A percentile compares a stretch with the other conserved stretches of the same genome.
These are phyloP conservation scores for Dendropsophus ebraccatus DNA, from an alignment of 2,113 vertebrate species.

Conservation along the genomic window DNA sequence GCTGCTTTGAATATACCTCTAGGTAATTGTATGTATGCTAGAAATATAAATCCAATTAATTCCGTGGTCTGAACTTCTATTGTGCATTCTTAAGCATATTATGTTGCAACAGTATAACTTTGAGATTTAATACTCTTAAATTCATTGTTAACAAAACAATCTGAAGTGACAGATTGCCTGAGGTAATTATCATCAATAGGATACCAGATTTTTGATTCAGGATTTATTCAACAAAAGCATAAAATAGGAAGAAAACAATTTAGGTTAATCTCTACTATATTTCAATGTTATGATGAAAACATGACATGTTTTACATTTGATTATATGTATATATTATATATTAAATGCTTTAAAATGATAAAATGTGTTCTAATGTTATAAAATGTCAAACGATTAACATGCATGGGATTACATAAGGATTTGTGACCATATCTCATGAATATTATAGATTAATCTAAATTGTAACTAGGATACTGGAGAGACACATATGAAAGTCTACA, in stretches of 20 bases:
- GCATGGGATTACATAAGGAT: too few relatives aligned
- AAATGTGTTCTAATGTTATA: too few relatives aligned
- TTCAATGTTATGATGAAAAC: not conserved
- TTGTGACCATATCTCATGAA: too few relatives aligned
- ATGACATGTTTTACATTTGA: not conserved
- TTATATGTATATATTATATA: not conserved
- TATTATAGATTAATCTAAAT: too few relatives aligned
- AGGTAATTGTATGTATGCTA: slow-evolving; percentile 62
- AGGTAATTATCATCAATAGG: slow-evolving; percentile 38
- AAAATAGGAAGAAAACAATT: slow-evolving; percentile 15
- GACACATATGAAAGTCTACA: too few relatives aligned
- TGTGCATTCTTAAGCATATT: slow-evolving; percentile 60
- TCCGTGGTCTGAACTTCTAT: slow-evolving; percentile 62
- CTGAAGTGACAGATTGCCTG: slow-evolving; percentile 65
- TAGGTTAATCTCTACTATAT: not conserved
- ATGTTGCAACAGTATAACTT: slow-evolving; percentile 44
- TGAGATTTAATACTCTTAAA: slow-evolving; percentile 58
- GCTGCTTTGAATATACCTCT: slow-evolving; percentile 59
- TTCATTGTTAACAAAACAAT: slow-evolving; percentile 62
- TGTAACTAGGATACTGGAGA: too few relatives aligned
- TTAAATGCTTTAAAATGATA: too few relatives aligned
- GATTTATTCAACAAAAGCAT: slow-evolving; percentile 25
- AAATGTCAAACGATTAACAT: too few relatives aligned
- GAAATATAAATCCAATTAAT: slow-evolving; percentile 72
- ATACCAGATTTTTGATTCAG: slow-evolving; percentile 25